A percentile compares a stretch with the other conserved stretches of the same genome.
These are phyloP conservation scores for Rhamnusium bicolor DNA, from an alignment of 2,888 invertebrate genomes.

Conservation along the genomic window DNA sequence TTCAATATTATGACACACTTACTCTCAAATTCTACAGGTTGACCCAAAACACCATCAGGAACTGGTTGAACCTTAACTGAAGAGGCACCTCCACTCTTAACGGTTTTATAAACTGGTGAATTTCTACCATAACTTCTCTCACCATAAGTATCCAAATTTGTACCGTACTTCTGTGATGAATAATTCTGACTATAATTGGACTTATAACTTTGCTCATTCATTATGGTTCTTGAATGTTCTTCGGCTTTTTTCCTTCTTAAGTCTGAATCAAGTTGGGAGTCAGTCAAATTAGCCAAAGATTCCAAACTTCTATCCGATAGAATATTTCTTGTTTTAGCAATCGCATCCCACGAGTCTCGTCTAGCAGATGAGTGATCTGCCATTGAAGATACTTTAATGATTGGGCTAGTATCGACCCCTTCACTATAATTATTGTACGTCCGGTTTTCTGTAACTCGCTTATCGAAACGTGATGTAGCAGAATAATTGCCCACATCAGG, in stretches of 20 bases:
- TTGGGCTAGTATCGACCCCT: constrained; percentile 74
- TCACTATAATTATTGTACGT: constrained; percentile 57
- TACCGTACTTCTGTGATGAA: constrained; percentile 62
- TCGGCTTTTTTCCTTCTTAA: constrained; percentile 62
- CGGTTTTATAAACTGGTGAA: constrained; percentile 56
- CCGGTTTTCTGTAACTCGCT: constrained; percentile 60
- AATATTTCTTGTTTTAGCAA: constrained; percentile 85
- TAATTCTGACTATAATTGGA: constrained; percentile 60
- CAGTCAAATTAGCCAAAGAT: constrained; percentile 80
- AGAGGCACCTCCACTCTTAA: constrained; percentile 84
- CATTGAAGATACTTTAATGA: constrained; percentile 76
- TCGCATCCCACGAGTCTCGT: constrained; percentile 87
- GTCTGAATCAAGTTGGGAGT: constrained; percentile 73
- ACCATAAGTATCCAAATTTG: constrained; percentile 53
- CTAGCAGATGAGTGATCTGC: constrained; percentile 73
- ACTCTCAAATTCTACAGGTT: constrained; percentile 97
- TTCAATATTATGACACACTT: too few species aligned
- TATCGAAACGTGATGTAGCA: constrained; percentile 61
- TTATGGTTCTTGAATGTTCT: constrained; percentile 62
- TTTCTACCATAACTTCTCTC: constrained; percentile 54
- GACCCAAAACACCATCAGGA: constrained; percentile 89
- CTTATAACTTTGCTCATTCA: constrained; percentile 54
- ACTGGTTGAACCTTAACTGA: constrained; percentile 90
- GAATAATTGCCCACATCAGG: constrained; percentile 60
- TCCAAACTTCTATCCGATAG: constrained; percentile 81